Base-by-base conservation (phyloP, 2,797 vertebrate species). In the Apogon hyalosoma region DNA sequence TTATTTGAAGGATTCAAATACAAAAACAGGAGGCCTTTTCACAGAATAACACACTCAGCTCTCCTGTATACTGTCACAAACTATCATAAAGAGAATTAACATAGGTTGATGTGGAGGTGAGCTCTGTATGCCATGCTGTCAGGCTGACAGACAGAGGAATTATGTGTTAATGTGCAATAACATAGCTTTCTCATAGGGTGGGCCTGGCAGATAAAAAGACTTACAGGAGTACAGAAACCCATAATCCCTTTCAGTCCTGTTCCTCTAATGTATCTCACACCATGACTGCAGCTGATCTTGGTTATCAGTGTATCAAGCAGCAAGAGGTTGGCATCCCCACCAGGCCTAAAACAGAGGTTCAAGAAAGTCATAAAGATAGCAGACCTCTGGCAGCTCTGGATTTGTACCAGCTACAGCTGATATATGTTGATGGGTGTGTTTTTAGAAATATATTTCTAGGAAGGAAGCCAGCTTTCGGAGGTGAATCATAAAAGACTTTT, bases 251-350 rank as follows among this genome's bases (percentile, higher is more conserved):
- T 82, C 56, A 1, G 41, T 41, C 73, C 62, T 38, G 54, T 74
- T 38, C 77, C 62, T 50, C 52, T 61, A 73, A 72, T 63, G 66
- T 70, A 49, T 75, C 80, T 64, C 60, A 50, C 45, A 63, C 45
- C 36, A 3, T 0, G 4, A 63, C 56, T 46, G 7, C 16, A 72
- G 51, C 81, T 77, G 69, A 70, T 82, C 68, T 75, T 70, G 42
- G 59, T 69, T 87, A 86, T 88, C 85, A 31, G 53, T 36, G 57
- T 19, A 85, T 89, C 72, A 75, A 77, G 77, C 79, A 69, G 71
- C 72, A 10, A 57, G 54, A 68, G 64, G 68, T 11, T 38, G 66
- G 67, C 75, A 51, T 63, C 62, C 47, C 0, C 51, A 42, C 52
- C 28, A 16, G 59, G 49, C 53, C 38, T 43, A 63, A 82, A 76